These are phyloP conservation scores for Ifrita kowaldi DNA, from an alignment of 2,113 vertebrate genomes.

Conservation along the genomic window DNA sequence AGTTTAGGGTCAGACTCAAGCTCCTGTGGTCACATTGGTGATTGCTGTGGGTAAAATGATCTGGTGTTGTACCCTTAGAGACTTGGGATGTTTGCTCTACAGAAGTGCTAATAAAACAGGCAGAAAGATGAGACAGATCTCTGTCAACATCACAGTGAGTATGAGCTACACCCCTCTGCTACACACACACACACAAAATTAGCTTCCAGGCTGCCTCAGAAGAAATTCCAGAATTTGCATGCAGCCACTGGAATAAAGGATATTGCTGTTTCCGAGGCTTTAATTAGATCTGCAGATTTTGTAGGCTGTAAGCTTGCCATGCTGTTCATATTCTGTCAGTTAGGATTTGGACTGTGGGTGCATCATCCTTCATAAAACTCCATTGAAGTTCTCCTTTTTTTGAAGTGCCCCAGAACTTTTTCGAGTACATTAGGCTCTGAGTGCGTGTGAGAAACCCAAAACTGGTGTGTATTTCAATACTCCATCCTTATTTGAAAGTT, in stretches of 20 bases:
- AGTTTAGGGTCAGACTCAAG: background rate
- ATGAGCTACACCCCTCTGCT: background rate
- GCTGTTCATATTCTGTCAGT: background rate
- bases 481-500: background rate
- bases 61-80: background rate
- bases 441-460: background rate
- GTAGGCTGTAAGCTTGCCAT: background rate
- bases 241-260: background rate
- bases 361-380: background rate
- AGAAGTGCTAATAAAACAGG: background rate
- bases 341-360: background rate
- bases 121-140: background rate
- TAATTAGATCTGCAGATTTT: background rate
- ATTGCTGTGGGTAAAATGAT: background rate
- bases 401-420: background rate
- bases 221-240: background rate
- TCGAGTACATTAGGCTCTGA: background rate
- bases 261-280: background rate
- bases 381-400: background rate
- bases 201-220: background rate
- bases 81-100: background rate
- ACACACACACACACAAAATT: background rate
- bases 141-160: background rate
- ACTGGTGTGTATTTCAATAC: background rate
- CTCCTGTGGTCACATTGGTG: background rate